Percentiles rank a stretch among this genome's conserved stretches.
Conservation (phyloP, 2,113 vertebrate species). For the Miniopterus natalensis region DNA sequence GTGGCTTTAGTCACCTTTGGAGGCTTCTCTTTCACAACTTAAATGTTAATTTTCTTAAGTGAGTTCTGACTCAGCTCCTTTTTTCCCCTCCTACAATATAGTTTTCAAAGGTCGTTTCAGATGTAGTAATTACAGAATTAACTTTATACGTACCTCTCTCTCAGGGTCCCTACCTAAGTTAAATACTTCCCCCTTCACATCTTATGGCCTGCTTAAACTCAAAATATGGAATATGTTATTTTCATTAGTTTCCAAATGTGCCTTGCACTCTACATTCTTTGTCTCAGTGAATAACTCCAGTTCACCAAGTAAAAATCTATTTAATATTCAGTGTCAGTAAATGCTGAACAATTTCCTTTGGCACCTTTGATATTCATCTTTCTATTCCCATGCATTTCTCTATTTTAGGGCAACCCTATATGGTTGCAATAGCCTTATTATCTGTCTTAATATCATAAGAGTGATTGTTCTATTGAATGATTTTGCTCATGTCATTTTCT, state of each 20-base stretch:
- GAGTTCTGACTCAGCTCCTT: not conserved
- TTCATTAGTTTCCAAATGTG: not conserved
- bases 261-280: rapidly evolving
- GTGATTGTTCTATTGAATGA: not conserved
- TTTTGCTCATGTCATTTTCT: not conserved
- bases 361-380: not conserved
- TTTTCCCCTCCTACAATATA: not conserved
- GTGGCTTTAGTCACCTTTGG: not conserved
- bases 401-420: not conserved
- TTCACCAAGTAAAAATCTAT: not conserved
- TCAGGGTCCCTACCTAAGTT: not conserved
- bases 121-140: not conserved
- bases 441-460: not conserved
- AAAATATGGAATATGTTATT: not conserved
- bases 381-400: not conserved
- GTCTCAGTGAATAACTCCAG: not conserved
- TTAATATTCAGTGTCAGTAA: not conserved
- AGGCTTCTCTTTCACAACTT: not conserved
- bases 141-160: not conserved
- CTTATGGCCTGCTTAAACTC: not conserved
- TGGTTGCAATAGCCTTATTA: not conserved
- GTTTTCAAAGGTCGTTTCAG: not conserved
- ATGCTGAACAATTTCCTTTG: not conserved
- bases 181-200: not conserved
- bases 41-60: not conserved